These are phyloP conservation scores for Sceloporus tristichus DNA, from an alignment of 2,113 vertebrate species.

Conservation along the genomic window DNA sequence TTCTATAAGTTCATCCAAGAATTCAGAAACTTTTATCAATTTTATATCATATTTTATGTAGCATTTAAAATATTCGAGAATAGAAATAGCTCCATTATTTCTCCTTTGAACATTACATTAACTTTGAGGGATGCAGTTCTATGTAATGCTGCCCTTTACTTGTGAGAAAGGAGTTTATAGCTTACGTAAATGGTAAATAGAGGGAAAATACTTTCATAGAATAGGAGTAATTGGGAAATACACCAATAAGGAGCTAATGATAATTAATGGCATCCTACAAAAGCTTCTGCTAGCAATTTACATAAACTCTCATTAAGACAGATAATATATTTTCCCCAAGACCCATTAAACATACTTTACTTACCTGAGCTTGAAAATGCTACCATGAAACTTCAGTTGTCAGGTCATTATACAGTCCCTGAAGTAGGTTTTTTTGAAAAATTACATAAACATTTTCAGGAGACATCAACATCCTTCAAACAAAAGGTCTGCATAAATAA, in stretches of 20 bases:
- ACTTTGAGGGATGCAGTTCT: neutral
- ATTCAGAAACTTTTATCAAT: neutral
- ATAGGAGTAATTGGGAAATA: conserved; percentile 38
- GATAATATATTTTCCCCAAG: conserved; percentile 68
- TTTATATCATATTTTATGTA: neutral
- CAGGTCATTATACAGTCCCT: conserved; percentile 58
- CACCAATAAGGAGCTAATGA: conserved; percentile 56
- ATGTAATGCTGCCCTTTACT: neutral
- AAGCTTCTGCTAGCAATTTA: conserved; percentile 64
- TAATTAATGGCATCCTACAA: conserved; percentile 67
- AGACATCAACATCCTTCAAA: conserved; percentile 43
- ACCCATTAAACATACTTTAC: conserved; percentile 62
- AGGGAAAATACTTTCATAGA: conserved; percentile 9
- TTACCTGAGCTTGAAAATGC: conserved; percentile 63
- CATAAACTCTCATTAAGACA: conserved; percentile 73
- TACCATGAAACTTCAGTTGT: conserved; percentile 58
- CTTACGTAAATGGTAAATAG: neutral
- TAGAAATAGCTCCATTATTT: neutral
- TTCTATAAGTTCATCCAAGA: neutral
- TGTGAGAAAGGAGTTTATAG: neutral
- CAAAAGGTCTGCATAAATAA: conserved; percentile 41
- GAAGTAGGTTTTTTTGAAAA: conserved; percentile 60
- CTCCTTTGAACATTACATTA: neutral
- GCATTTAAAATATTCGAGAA: neutral
- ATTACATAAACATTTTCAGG: neutral